Percentiles rank a stretch among this genome's conserved stretches.
phyloP scores from a whole-genome alignment of 2,888 invertebrate species.

The Tiliacea citrago region DNA sequence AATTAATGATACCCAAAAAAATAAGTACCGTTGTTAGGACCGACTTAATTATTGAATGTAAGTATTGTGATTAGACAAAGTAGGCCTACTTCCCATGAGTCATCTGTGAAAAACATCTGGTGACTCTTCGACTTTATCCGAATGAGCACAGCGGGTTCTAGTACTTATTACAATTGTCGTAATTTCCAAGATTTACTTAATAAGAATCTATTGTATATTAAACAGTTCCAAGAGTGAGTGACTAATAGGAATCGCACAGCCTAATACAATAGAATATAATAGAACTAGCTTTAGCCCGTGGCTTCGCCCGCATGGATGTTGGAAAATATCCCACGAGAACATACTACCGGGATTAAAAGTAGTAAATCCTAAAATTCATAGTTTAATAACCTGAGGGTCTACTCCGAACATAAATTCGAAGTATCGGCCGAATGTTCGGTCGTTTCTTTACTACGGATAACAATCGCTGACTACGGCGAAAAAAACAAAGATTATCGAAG shows the following conservation, averaged over 20 bases:
- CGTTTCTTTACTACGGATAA: no score
- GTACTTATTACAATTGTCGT: not conserved
- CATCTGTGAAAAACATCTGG: not conserved
- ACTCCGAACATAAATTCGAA: no score
- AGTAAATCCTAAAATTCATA: no score
- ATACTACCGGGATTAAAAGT: no score
- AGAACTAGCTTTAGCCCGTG: no score
- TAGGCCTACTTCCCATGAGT: not conserved
- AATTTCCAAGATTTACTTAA: not conserved
- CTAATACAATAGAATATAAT: not conserved
- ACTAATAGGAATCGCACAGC: not conserved
- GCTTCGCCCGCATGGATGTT: no score
- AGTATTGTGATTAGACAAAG: not conserved
- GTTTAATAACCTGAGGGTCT: no score
- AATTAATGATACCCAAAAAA: not conserved
- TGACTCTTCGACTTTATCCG: not conserved
- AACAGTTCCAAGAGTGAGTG: not conserved
- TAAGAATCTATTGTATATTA: constrained; percentile 7
- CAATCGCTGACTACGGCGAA: no score
- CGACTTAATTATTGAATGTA: not conserved
- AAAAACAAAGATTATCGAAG: no score
- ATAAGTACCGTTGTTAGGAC: not conserved
- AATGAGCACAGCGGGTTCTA: not conserved
- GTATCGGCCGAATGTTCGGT: no score
- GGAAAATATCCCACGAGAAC: no score